Evolutionary conservation across 1,140 invertebrate genomes (phyloP).

Genomic region (Melitaea cinxia): DNA sequence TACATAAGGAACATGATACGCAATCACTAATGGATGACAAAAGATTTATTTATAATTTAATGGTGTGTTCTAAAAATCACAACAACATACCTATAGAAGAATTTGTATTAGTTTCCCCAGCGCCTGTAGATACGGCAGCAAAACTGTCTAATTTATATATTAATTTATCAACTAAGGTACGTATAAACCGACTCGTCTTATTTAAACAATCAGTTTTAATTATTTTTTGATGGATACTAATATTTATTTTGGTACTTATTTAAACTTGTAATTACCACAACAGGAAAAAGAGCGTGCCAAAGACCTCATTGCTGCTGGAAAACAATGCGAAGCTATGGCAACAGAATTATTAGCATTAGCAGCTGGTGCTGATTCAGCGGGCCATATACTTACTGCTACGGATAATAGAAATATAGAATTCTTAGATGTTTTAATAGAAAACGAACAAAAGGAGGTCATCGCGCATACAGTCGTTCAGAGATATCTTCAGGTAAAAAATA

Average conservation of each 20-base stretch:
- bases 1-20: conserved; percentile 98
- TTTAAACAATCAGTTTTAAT: too few species aligned
- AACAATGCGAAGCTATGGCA: conserved; percentile 98
- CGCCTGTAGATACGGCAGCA: conserved; percentile 98
- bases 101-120: conserved; percentile 97
- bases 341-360: conserved; percentile 97
- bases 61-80: conserved; percentile 98
- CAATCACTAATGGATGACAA: conserved; percentile 98
- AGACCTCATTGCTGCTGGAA: conserved; percentile 96
- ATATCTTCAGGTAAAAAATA: conserved; percentile 90
- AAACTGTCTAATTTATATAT: conserved; percentile 97
- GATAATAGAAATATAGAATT: conserved; percentile 96
- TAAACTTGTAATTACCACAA: conserved; percentile 3
- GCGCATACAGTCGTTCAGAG: conserved; percentile 94
- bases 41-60: conserved; percentile 98
- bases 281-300: conserved; percentile 98
- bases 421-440: conserved; percentile 98
- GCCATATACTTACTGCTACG: conserved; percentile 94
- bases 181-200: conserved; percentile 9
- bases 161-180: conserved; percentile 91
- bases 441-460: conserved; percentile 98
- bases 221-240: background rate
- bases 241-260: background rate
- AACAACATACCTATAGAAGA: conserved; percentile 98
- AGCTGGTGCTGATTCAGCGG: conserved; percentile 95